These are phyloP conservation scores for Epsilonema sp. DNA, from an alignment of 2,888 invertebrate species.

Conservation along the genomic window DNA sequence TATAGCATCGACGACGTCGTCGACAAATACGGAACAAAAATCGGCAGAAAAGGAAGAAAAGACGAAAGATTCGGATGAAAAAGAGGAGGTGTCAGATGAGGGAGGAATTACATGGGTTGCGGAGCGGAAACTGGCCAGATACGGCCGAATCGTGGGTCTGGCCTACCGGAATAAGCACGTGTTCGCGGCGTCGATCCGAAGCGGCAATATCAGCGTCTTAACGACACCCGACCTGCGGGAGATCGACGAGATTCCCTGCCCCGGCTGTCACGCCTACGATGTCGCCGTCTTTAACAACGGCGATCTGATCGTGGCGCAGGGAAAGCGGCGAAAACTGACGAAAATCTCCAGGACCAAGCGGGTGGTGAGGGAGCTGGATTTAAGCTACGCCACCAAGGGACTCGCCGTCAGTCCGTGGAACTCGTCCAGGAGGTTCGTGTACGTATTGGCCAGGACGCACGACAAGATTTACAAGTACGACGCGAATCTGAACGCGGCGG, in stretches of 20 bases:
- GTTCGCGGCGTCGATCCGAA: slow-evolving; percentile 7
- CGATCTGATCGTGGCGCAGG: slow-evolving; percentile 8
- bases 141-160: slow-evolving; percentile 9
- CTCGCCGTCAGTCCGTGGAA: too few relatives aligned
- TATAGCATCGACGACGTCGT: too few relatives aligned
- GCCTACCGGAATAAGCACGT: slow-evolving; percentile 2
- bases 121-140: too few relatives aligned
- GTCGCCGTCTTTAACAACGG: slow-evolving; percentile 6
- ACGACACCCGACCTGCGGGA: slow-evolving; percentile 3
- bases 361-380: neutral
- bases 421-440: neutral
- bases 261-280: slow-evolving; percentile 8
- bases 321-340: slow-evolving; percentile 3
- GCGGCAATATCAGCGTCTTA: slow-evolving; percentile 10
- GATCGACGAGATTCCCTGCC: slow-evolving; percentile 4
- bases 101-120: too few relatives aligned
- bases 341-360: neutral
- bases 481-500: slow-evolving; percentile 2
- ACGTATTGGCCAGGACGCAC: slow-evolving; percentile 8
- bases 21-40: too few relatives aligned
- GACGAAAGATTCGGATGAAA: too few relatives aligned
- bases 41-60: too few relatives aligned
- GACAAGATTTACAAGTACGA: slow-evolving; percentile 8
- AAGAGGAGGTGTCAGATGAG: too few relatives aligned
- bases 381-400: slow-evolving; percentile 7